Base-by-base conservation (phyloP, 2,888 invertebrate genomes). In the Galeopsomyia nigrocyanea region DNA sequence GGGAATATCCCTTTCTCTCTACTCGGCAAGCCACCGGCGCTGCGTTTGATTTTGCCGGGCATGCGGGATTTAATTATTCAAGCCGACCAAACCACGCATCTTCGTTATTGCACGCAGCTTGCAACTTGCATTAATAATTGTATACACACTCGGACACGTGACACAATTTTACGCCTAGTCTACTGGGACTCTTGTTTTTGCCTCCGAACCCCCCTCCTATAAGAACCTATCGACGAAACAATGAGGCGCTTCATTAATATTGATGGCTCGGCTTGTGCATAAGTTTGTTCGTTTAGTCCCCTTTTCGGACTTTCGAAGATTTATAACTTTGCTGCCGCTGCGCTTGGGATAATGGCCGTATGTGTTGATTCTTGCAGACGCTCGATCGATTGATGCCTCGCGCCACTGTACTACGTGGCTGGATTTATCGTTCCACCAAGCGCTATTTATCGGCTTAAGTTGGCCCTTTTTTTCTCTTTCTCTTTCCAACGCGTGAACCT, bases 51-150 rank as follows among this genome's bases (percentile, higher is more conserved):
- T 74, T 67, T 55, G 60, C 61, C 68, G 39, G n/a, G 22, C 26
- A 58, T n/a, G 5, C 21, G 61, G 39, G 47, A 53, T 73, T 46
- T 67, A n/a, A 67, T 74, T 74, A 74, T 74, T 74, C 47, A 74
- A 55, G 67, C 47, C 58, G 67, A 73, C 66, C 70, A 50, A 65
- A 58, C 51, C 22, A n/a, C 6, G 17, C 3, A 16, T 60, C 55
- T 64, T 65, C 65, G 17, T 70, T 64, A 61, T 26, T 58, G 21
- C 64, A 26, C 39, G 55, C 21, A 22, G 39, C 39, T 39, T 39
- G 26, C 26, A 26, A n/a, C n/a, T 31, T 7, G 10, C 55, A 19
- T 73, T 61, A 64, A 68, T 64, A 68, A 73, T 66, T 57, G 21
- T 50, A 19, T 17, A 17, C 16, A n/a, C 55, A 31, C 46, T 55